Evolutionary conservation across 92 coral and sea anemone species (phyloP), one percentile per base, ranked within the genome.

Genomic region (Palythoa grandiflora): DNA sequence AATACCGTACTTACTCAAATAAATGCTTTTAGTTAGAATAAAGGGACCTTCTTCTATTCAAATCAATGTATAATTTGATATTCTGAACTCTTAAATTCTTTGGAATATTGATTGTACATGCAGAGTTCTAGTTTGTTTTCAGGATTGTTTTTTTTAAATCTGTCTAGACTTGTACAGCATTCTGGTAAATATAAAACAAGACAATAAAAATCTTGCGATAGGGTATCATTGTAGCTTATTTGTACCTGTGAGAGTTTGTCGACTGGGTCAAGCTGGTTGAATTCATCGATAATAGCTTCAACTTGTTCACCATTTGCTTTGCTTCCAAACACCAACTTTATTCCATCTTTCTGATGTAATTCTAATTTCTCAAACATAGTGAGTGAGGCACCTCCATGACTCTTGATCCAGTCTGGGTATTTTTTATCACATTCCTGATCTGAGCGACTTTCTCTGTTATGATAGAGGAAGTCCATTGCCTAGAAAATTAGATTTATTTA

Each of bases 221-320:
- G 28, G 28, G 28, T 28, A 28, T 28, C 28, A 28, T 28, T 28
- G 28, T 28, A 28, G 28, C 28, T 28, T 28, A 28, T 28, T 28
- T 52, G 16, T 78, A 95, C 98, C 94, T 95, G 98, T 14, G 98
- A 95, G 8, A 95, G 94, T 72, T 93, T 93, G 71, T 95, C 96
- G 8, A 93, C 88, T 55, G 84, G 89, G 15, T 85, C 38, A 11
- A 95, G 89, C 47, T 87, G 74, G 38, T 91, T 87, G 12, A 78
- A 89, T 16, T 78, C 80, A 81, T 92, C 98, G 87, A 95, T 89
- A 52, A 89, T 13, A 14, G 92, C 90, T 70, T 95, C 93, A 83
- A 93, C 35, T 53, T 38, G 78, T 5, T 90, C 93, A 3, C 89
- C 68, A 10, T 84, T 92, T 9, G 84, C 75, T 40, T 77, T 52